phyloP scores from a whole-genome alignment of 2,888 invertebrate species.

The Pomacea canaliculata region DNA sequence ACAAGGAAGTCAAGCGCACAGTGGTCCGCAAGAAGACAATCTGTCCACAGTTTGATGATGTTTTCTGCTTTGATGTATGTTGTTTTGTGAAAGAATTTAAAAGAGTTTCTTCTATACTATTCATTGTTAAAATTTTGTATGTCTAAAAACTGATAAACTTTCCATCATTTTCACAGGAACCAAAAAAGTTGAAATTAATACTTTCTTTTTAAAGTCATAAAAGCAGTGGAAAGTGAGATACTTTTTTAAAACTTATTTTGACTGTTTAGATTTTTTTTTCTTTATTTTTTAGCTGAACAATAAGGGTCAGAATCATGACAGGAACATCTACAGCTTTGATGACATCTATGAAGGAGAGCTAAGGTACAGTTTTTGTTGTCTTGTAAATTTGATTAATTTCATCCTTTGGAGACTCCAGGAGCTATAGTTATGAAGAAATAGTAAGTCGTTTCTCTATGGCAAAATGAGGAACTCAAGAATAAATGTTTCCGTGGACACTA shows the following conservation, averaged over 20 bases:
- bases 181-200: no score
- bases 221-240: no score
- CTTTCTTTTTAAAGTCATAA: no score
- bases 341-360: slow-evolving; percentile 51
- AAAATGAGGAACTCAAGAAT: no score
- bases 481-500: no score
- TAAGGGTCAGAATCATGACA: slow-evolving; percentile 56
- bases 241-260: background rate
- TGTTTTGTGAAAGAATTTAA: background rate
- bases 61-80: slow-evolving; percentile 81
- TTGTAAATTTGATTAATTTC: background rate
- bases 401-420: no score
- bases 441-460: no score
- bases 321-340: slow-evolving; percentile 52
- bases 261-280: background rate
- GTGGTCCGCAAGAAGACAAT: slow-evolving; percentile 91
- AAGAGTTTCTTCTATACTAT: no score
- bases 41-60: slow-evolving; percentile 89
- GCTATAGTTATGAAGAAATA: no score
- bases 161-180: no score
- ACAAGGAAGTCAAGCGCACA: slow-evolving; percentile 75
- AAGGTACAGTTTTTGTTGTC: slow-evolving; percentile 32
- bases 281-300: slow-evolving; percentile 49
- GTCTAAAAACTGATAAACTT: no score
- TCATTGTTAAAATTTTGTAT: no score